Evolutionary conservation across 2,113 vertebrate species (phyloP).

Genomic region (Thomomys bottae): DNA sequence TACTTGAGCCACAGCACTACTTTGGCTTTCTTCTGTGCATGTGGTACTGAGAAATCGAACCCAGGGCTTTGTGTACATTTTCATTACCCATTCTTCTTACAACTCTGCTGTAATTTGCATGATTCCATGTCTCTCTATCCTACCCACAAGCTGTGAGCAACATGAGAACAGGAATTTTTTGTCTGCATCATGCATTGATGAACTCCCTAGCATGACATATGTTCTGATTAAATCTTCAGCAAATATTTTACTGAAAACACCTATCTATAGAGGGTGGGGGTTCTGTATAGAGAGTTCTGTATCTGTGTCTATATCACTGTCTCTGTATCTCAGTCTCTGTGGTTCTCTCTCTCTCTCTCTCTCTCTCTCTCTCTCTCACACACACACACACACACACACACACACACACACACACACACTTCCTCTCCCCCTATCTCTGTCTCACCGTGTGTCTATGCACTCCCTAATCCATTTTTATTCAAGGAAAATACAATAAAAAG

Average conservation of each 20-base stretch:
- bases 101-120: background rate
- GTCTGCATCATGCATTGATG: background rate
- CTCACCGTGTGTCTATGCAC: background rate
- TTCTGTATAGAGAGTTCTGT: background rate
- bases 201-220: background rate
- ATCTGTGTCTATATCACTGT: background rate
- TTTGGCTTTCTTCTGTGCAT: no score
- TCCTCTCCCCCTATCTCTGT: background rate
- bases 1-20: no score
- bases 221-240: background rate
- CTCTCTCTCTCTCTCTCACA: background rate
- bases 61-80: background rate
- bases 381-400: no score
- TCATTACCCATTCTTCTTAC: background rate
- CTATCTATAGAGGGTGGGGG: background rate
- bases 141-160: background rate
- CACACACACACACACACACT: no score
- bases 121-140: background rate
- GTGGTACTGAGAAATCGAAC: no score
- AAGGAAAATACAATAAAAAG: background rate
- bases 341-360: background rate
- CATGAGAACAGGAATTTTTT: background rate
- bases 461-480: constrained; percentile 36
- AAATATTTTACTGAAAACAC: constrained; percentile 25
- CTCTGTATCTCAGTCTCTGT: background rate